phyloP scores from a whole-genome alignment of 2,888 invertebrate species.

The Ctena decussata region DNA sequence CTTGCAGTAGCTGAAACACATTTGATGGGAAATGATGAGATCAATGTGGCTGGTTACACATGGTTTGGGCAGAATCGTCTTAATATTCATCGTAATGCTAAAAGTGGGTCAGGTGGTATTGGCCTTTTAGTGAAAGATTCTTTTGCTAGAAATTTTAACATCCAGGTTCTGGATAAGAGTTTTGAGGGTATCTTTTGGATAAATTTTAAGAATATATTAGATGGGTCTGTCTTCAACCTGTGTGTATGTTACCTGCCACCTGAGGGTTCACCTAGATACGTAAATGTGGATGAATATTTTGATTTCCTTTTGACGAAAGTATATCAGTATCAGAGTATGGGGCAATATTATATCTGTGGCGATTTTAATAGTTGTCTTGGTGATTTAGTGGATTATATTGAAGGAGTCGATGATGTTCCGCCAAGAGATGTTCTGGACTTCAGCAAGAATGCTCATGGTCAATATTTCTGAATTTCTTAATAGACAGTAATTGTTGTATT shows the following conservation, averaged over 20 bases:
- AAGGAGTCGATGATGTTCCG: constrained; percentile 5
- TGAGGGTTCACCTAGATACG: constrained; percentile 1
- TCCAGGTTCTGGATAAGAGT: not conserved
- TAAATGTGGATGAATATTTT: constrained; percentile 27
- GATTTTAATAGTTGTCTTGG: constrained; percentile 22
- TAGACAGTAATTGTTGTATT: not conserved
- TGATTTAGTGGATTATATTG: constrained; percentile 26
- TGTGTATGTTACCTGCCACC: constrained; percentile 40
- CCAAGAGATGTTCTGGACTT: constrained; percentile 16
- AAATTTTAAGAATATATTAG: constrained; percentile 8
- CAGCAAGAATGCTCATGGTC: constrained; percentile 3
- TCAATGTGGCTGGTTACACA: constrained; percentile 15
- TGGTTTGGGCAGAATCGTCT: constrained; percentile 32
- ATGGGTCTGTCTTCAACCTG: not conserved
- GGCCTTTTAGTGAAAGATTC: constrained; percentile 16
- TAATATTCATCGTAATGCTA: constrained; percentile 27
- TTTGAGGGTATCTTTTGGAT: constrained; percentile 32
- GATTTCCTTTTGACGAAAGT: constrained; percentile 5
- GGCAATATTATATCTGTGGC: constrained; percentile 11
- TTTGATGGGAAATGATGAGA: too few relatives aligned
- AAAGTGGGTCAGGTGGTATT: constrained; percentile 21
- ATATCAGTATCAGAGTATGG: constrained; percentile 25
- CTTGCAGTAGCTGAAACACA: constrained; percentile 32
- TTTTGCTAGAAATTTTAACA: not conserved
- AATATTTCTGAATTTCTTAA: not conserved